Base-by-base conservation (phyloP, 2,888 invertebrate genomes). In the Drosophila cyrtoloma region DNA sequence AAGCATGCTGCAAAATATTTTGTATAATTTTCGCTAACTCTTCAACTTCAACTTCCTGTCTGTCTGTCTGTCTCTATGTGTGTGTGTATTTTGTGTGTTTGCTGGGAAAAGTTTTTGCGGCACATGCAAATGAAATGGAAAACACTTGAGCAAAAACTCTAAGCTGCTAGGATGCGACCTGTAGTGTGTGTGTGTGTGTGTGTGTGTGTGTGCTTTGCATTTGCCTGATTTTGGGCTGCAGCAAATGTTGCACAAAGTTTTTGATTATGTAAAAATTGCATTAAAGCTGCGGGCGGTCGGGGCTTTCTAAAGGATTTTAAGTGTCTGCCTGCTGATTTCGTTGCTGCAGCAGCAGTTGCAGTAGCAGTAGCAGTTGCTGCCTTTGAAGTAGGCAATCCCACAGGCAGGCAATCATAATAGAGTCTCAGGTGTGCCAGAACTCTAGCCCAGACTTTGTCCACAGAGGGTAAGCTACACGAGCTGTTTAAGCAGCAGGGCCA, bases 61-160 rank as follows among this genome's bases (percentile, higher is more conserved):
- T 14, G 44, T n/a, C 7, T 53, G n/a, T 62, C 26, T 69, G 55
- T 35, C 3, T 59, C 4, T 60, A 19, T 53, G 28, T 60, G 12
- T 50, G 44, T 73, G 64, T 64, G 44, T 61, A 19, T 28, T 53
- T 42, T 64, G 51, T 86, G 55, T 84, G 71, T 71, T 65, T 77
- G 84, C 65, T 66, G 82, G 57, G 68, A 64, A 79, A 87, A 85
- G 75, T 86, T 84, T 82, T 79, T 75, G 84, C 72, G 89, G 77
- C 79, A 53, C 84, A 86, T 89, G 87, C 77, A 90, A 86, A 90
- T 90, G 89, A 86, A 86, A 86, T 90, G 89, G 90, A 86, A 86
- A 86, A 89, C 84, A 86, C 90, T 86, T 86, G 71, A 77, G 77
- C 53, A 86, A 74, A 88, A 86, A 90, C 82, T 77, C 72, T 66